Evolutionary conservation across 2,113 vertebrate genomes (phyloP).

Genomic region (Alexandromys fortis): DNA sequence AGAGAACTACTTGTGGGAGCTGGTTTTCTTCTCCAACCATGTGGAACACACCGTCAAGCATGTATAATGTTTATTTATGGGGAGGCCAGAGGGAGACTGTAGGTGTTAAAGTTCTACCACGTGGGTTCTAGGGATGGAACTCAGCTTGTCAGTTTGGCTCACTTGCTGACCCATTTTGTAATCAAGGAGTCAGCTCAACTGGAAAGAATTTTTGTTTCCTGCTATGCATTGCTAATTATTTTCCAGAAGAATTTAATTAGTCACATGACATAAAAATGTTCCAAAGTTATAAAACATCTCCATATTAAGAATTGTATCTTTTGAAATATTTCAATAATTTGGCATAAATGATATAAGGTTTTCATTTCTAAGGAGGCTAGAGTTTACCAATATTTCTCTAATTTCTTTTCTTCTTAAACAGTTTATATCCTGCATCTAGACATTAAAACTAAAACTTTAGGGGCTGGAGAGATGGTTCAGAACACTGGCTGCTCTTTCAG

Average conservation of each 20-base stretch:
- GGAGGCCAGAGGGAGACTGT: neutral
- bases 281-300: slow-evolving; percentile 8
- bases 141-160: neutral
- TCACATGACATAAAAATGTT: slow-evolving; percentile 32
- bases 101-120: too few relatives aligned
- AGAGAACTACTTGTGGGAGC: neutral
- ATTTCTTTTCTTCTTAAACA: neutral
- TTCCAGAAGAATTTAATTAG: neutral
- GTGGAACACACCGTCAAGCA: neutral
- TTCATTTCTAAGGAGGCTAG: slow-evolving; percentile 34
- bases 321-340: slow-evolving; percentile 28
- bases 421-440: neutral
- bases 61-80: neutral
- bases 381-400: slow-evolving; percentile 9
- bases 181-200: neutral
- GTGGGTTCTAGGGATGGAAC: neutral
- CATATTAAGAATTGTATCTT: slow-evolving; percentile 16
- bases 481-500: neutral
- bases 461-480: neutral
- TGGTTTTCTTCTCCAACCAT: neutral
- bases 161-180: neutral
- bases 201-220: slow-evolving; percentile 6
- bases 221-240: neutral
- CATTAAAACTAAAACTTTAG: slow-evolving; percentile 24
- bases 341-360: slow-evolving; percentile 4